Evolutionary conservation across 2,888 invertebrate genomes (phyloP).

Genomic region (Patella pellucida): DNA sequence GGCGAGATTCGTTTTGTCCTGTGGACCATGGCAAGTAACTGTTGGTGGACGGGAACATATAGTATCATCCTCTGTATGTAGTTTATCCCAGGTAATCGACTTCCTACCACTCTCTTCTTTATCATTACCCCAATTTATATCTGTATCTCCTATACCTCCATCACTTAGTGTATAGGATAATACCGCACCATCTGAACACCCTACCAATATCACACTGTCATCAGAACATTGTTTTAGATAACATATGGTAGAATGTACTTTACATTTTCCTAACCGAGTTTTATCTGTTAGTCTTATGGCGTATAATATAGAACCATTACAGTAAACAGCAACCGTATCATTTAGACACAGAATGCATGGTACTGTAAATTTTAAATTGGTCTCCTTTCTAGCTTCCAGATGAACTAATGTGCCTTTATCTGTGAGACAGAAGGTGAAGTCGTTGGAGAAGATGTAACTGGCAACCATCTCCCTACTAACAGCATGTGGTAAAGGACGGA

Average conservation of each 20-base stretch:
- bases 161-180: constrained; percentile 65
- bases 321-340: constrained; percentile 58
- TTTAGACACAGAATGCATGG: constrained; percentile 56
- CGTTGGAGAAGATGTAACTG: constrained; percentile 54
- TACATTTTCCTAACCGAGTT: constrained; percentile 52
- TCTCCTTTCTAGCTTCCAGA: neutral
- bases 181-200: constrained; percentile 65
- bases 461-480: constrained; percentile 34
- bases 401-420: neutral
- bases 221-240: constrained; percentile 57
- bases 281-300: constrained; percentile 55
- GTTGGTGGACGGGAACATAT: constrained; percentile 61
- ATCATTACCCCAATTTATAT: constrained; percentile 32
- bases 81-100: constrained; percentile 61
- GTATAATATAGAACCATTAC: constrained; percentile 42
- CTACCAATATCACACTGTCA: constrained; percentile 64
- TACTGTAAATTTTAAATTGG: constrained; percentile 15
- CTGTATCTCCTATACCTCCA: constrained; percentile 38
- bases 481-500: constrained; percentile 59
- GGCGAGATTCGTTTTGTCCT: constrained; percentile 53
- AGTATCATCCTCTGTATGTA: constrained; percentile 44
- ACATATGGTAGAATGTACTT: constrained; percentile 61
- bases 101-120: constrained; percentile 30
- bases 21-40: constrained; percentile 44
- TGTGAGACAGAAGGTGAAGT: constrained; percentile 57